A percentile compares a stretch with the other conserved stretches of the same genome.
phyloP scores from a whole-genome alignment of 64 coral and sea anemone genomes.

The Pocillopora damicornis region DNA sequence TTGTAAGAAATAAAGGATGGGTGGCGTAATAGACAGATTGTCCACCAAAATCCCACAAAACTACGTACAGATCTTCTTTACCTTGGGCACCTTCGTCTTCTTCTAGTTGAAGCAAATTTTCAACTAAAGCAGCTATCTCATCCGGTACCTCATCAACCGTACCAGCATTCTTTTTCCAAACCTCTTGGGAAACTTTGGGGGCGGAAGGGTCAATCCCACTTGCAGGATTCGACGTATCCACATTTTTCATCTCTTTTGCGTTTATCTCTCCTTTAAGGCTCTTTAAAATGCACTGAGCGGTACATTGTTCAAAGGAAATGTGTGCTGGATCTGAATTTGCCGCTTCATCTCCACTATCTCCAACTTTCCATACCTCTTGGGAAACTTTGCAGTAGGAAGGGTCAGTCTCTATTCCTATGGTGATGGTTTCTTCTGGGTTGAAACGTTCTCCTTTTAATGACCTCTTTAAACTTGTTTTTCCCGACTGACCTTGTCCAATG shows the following conservation, averaged over 20 bases:
- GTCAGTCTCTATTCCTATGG: slow-evolving; percentile 1
- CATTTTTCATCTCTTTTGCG: too few species aligned
- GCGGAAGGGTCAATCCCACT: not conserved
- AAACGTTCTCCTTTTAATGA: not conserved
- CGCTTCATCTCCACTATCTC: not conserved
- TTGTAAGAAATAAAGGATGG: not conserved
- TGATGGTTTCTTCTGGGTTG: not conserved
- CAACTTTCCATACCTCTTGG: not conserved
- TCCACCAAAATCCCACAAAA: not conserved
- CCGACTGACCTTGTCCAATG: not conserved
- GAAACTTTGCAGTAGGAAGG: not conserved
- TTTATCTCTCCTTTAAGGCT: not conserved
- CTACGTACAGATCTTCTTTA: not conserved
- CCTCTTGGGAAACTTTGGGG: not conserved
- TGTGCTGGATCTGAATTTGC: not conserved
- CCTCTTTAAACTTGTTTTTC: not conserved
- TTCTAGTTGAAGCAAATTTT: not conserved
- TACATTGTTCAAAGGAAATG: not conserved
- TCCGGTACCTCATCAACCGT: not conserved
- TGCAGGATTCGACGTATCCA: too few species aligned
- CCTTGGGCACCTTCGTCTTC: not conserved
- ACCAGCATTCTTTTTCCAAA: not conserved
- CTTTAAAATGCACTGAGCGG: not conserved
- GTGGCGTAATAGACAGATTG: not conserved
- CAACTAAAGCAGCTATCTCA: not conserved